phyloP scores from a whole-genome alignment of 1,140 invertebrate genomes.

The Nasonia vitripennis region DNA sequence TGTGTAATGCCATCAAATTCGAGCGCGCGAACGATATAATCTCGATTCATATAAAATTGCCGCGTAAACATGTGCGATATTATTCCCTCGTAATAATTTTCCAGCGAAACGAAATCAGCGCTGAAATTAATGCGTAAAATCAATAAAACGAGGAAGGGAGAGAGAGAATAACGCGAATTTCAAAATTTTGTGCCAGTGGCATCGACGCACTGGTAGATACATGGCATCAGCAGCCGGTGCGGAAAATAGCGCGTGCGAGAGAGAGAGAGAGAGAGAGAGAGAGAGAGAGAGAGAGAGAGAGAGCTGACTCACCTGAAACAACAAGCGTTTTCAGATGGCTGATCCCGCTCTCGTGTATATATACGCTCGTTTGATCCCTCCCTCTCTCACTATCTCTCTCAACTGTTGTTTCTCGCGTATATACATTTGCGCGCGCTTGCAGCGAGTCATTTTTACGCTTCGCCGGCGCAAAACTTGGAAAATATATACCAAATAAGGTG shows the following conservation, averaged over 20 bases:
- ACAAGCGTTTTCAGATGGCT: slow-evolving; percentile 70
- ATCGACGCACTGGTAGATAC: not conserved
- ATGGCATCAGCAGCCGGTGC: not conserved
- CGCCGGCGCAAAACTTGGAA: slow-evolving; percentile 40
- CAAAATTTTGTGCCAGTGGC: slow-evolving; percentile 11
- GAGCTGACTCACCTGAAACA: slow-evolving; percentile 69
- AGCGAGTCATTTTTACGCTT: slow-evolving; percentile 52
- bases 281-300: not conserved
- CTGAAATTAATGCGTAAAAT: not conserved
- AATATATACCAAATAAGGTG: slow-evolving; percentile 45
- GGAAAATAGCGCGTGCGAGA: slow-evolving; percentile 1
- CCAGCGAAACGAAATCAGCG: not conserved
- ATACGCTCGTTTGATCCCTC: slow-evolving; percentile 64
- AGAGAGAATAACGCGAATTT: not conserved
- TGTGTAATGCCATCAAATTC: no score
- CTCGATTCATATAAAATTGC: not conserved
- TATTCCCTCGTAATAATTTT: not conserved
- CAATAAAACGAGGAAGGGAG: not conserved
- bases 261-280: not conserved
- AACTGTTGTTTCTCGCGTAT: slow-evolving; percentile 30
- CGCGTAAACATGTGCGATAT: not conserved
- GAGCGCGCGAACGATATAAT: not conserved
- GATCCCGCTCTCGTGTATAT: slow-evolving; percentile 60
- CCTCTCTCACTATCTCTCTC: slow-evolving; percentile 56
- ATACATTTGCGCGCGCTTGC: slow-evolving; percentile 50